Base-by-base conservation (phyloP, 2,888 invertebrate genomes). In the Trissonchulus latispiculum region DNA sequence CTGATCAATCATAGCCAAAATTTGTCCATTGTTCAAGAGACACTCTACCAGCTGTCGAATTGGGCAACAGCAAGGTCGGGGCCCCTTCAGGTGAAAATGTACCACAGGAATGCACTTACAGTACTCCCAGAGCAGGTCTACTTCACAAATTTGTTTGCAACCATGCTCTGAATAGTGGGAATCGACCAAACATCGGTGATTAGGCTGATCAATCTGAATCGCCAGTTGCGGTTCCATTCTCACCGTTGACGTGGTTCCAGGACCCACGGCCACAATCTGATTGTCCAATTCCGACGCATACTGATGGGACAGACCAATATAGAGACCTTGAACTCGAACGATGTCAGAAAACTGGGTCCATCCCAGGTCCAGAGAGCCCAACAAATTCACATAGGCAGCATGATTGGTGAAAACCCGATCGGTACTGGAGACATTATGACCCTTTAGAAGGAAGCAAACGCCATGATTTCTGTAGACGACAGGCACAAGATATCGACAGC, bases 281-380 rank as follows among this genome's bases (percentile, higher is more conserved):
- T 33, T 36, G 33, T 68, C 69, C 35, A 35, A 68, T 68, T 68
- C 69, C 8, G 32, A 68, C 29, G 33, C 36, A 33, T 35, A 68
- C 2, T 68, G 2, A n/a, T 68, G 36, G 8, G 69, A 33, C 15
- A 68, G 8, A 2, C 69, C 69, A 8, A 68, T 23, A 33, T 68
- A 68, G 33, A 68, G 23, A 2, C 69, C 69, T 23, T 36, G 69
- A 31, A 36, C 36, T 35, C 69, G 69, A 32, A 68, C 69, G 32
- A 28, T 8, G 28, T 8, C 8, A 23, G 48, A 48, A 23, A 15
- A 48, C 23, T 48, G 48, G 23, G 48, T 48, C 48, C 48, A 48
- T 15, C 8, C 48, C 23, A 23, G 23, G 23, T 48, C 23, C 8
- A 23, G 8, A 48, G 48, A 15, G 48, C 8, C 48, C 48, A 15